Evolutionary conservation across 1,140 invertebrate genomes (phyloP).

Genomic region (Cylas formicarius): DNA sequence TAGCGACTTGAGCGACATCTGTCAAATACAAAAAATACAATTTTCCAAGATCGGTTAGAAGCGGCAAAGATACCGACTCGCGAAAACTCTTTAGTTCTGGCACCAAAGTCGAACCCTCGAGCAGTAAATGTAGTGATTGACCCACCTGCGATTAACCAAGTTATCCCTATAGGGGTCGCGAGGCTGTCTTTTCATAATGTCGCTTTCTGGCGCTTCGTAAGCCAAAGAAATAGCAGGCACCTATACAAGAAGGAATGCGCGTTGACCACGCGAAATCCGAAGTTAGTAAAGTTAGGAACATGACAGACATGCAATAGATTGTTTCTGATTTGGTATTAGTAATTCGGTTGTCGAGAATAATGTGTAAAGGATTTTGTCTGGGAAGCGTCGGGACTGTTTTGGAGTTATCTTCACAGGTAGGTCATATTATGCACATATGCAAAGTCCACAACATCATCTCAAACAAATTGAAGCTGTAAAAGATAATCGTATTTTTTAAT

Average conservation of each 20-base stretch:
- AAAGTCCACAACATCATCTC: no score
- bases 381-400: slow-evolving; percentile 8
- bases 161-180: slow-evolving; percentile 90
- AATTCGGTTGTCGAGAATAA: slow-evolving; percentile 27
- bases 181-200: slow-evolving; percentile 95
- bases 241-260: slow-evolving; percentile 46
- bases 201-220: slow-evolving; percentile 92
- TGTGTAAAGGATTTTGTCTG: slow-evolving; percentile 29
- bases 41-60: no score
- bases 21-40: no score
- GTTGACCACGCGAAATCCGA: slow-evolving; percentile 41
- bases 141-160: slow-evolving; percentile 88
- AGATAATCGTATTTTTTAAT: no score
- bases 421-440: no score
- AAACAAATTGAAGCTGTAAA: no score
- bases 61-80: no score
- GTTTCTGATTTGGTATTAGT: slow-evolving; percentile 15
- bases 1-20: no score
- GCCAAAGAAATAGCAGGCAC: slow-evolving; percentile 94
- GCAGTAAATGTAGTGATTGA: slow-evolving; percentile 23
- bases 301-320: slow-evolving; percentile 25
- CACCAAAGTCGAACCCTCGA: slow-evolving; percentile 4
- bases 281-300: slow-evolving; percentile 45
- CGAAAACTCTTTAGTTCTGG: slow-evolving; percentile 16
- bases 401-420: no score